Base-by-base conservation (phyloP, 2,113 vertebrate species). In the Sapayoa aenigma region DNA sequence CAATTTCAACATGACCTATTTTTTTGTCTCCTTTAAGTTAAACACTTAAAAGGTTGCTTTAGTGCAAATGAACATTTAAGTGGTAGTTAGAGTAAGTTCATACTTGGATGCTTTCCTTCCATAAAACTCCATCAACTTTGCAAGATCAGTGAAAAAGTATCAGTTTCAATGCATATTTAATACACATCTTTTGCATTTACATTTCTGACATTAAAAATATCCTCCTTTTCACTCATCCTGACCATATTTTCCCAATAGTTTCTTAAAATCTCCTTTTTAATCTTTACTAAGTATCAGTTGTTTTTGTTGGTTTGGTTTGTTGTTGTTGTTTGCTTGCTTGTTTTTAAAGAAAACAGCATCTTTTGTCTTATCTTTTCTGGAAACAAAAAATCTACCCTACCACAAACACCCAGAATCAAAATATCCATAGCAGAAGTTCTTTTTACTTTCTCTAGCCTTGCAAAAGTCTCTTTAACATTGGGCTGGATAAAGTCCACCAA, bases 41-140 rank as follows among this genome's bases (percentile, higher is more conserved):
- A 49, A 92, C 33, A 65, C 13, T 52, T n/a, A n/a, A 91, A 9
- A 56, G n/a, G 37, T 9, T 84, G 60, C 49, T 46, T 92, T 58
- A 94, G 81, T 90, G 88, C 58, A 88, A 93, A 87, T 24, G 39
- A 83, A 76, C n/a, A 50, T 72, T 76, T 55, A 85, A 90, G 77
- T 63, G 46, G 35, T 49, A 76, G 27, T 49, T 74, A 20, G 28
- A 65, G 21, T 42, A 59, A 73, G 42, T 63, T 90, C 28, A 46
- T 60, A 65, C 9, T 56, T 78, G 62, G 31, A 55, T 91, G 60
- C 39, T 65, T 79, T 79, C 85, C 60, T 85, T 93, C 68, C 16
- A 60, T 50, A 95, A 92, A 94, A 85, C 63, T 8, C n/a, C 79
- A 62, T 22, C 19, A 77, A 50, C 14, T 78, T 69, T 49, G 53